Percentiles rank a stretch among this genome's conserved stretches.
Conservation (phyloP, 2,113 vertebrate genomes). For the Malaclemys terrapin region DNA sequence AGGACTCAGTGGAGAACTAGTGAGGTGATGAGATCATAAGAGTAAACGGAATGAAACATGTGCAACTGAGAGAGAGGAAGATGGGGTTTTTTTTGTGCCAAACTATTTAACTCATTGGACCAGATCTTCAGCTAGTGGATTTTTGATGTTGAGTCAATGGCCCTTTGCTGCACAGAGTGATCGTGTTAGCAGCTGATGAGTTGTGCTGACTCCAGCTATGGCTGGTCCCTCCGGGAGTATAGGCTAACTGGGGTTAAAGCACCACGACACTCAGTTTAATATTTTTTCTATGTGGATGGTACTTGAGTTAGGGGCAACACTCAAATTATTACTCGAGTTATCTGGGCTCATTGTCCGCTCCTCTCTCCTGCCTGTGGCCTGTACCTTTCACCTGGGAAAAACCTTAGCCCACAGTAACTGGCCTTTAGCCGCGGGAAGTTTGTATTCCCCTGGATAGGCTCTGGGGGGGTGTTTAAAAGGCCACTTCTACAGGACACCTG, state of each 20-base stretch:
- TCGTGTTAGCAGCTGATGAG: not conserved
- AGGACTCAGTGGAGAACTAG: not conserved
- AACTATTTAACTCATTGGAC: not conserved
- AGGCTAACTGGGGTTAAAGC: not conserved
- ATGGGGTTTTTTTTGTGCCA: not conserved
- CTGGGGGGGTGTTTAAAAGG: not conserved
- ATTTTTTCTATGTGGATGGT: not conserved
- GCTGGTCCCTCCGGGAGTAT: no score
- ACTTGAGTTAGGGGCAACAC: not conserved
- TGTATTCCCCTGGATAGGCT: not conserved
- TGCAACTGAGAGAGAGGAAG: not conserved
- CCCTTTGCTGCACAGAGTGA: not conserved
- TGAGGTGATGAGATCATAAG: not conserved
- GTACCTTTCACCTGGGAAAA: not conserved
- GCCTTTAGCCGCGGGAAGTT: not conserved
- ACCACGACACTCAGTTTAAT: not conserved
- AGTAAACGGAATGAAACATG: not conserved
- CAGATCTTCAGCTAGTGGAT: not conserved
- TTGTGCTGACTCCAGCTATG: not conserved
- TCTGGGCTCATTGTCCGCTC: not conserved
- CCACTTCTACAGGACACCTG: not conserved
- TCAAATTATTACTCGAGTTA: not conserved
- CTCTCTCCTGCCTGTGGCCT: not conserved
- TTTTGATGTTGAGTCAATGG: conserved; percentile 5
- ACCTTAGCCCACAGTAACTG: not conserved